These are phyloP conservation scores for Drosophila chauvacae DNA, from an alignment of 1,140 invertebrate species.

Conservation along the genomic window DNA sequence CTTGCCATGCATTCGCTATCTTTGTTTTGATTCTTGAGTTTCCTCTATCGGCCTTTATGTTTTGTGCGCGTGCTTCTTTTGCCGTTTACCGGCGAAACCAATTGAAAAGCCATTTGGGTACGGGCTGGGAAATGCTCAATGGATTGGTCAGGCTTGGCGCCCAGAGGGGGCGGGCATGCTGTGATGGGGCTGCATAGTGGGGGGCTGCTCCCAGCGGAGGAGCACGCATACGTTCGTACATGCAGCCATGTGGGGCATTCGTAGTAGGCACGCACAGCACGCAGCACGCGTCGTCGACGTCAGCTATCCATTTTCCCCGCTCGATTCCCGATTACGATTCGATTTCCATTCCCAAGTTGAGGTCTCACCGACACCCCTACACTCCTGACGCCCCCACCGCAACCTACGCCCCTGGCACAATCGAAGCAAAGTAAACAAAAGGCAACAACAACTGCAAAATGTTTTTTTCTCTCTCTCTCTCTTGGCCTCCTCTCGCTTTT, in stretches of 20 bases:
- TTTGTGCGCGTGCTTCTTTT: constrained; percentile 66
- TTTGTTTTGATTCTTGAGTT: constrained; percentile 78
- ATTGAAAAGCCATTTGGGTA: constrained; percentile 77
- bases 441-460: constrained; percentile 54
- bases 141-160: constrained; percentile 27
- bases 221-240: constrained; percentile 47
- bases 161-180: background rate
- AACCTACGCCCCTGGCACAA: constrained; percentile 44
- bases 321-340: constrained; percentile 36
- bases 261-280: constrained; percentile 71
- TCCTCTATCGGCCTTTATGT: constrained; percentile 69
- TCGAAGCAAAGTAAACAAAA: constrained; percentile 81
- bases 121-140: constrained; percentile 40
- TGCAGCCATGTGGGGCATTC: constrained; percentile 48
- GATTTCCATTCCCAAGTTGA: constrained; percentile 49
- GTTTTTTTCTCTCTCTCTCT: constrained; percentile 33
- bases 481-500: constrained; percentile 14
- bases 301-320: constrained; percentile 29
- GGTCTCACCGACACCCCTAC: constrained; percentile 10
- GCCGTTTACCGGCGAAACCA: constrained; percentile 67
- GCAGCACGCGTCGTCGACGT: constrained; percentile 61
- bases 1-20: constrained; percentile 47
- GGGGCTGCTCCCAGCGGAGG: constrained; percentile 11
- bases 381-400: background rate
- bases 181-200: background rate